Evolutionary conservation across 2,113 vertebrate species (phyloP), one percentile per base, ranked within the genome.

Genomic region (Poeciliopsis occidentalis): DNA sequence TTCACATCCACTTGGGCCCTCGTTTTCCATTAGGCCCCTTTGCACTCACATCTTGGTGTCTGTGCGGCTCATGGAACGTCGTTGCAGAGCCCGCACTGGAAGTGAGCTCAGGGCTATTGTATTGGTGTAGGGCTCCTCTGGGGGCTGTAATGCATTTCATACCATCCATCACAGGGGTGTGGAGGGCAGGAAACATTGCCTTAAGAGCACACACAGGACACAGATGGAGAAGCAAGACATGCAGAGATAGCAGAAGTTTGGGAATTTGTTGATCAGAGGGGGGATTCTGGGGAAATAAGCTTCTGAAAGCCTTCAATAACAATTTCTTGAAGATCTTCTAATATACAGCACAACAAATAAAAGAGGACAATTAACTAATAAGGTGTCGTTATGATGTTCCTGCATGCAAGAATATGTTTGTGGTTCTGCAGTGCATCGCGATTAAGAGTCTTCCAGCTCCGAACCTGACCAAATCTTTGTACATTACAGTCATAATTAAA

Each of bases 71-170:
- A 79, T 70, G 85, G 73, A 81, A 72, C 72, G n/a, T 44, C 51
- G 78, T 66, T 80, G 86, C 82, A 82, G 77, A 79, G 82, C 66
- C 22, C 39, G 75, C 80, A 24, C 82, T 92, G 90, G 92, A 91
- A 89, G 87, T 89, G 89, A 91, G 89, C 88, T 91, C 92, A 91
- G 84, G 86, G 86, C 88, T 85, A 91, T 94, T 92, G 88, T 91
- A 76, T 69, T 79, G 85, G 64, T 60, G 69, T 85, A 92, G 83
- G 79, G 82, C 89, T 92, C 93, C 92, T 92, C 69, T 83, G 92
- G 91, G 92, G 89, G 91, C 91, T 81, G 85, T 92, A 92, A 92
- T 85, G 86, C 64, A 79, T 90, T 92, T 88, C 80, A 84, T 90
- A 79, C 88, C 82, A 92, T 93, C 90, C 86, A 92, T 93, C 91